A percentile compares a stretch with the other conserved stretches of the same genome.
phyloP scores from a whole-genome alignment of 2,113 vertebrate genomes.

The Peromyscus leucopus region DNA sequence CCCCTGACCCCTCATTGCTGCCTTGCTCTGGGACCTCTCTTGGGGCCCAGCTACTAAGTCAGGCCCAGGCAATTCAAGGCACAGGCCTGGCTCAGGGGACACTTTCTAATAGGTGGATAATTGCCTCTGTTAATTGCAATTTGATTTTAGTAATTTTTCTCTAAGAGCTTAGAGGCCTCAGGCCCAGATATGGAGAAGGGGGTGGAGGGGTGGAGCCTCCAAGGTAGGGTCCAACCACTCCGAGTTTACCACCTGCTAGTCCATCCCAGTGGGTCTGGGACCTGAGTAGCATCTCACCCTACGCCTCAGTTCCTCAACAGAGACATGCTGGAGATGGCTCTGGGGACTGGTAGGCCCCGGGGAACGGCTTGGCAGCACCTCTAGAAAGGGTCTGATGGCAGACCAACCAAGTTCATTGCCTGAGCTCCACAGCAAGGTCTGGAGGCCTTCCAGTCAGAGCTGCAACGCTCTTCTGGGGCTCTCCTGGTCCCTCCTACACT shows the following conservation, averaged over 20 bases:
- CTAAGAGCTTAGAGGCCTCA: constrained; percentile 70
- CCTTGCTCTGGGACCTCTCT: constrained; percentile 60
- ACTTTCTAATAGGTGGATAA: constrained; percentile 78
- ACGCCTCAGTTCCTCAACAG: neutral
- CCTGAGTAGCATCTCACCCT: neutral
- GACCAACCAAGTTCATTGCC: neutral
- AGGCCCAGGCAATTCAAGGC: constrained; percentile 51
- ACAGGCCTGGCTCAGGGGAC: constrained; percentile 69
- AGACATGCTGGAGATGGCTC: constrained; percentile 22
- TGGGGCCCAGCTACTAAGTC: constrained; percentile 52
- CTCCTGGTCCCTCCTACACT: neutral
- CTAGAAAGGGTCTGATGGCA: constrained; percentile 19
- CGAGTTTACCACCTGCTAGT: neutral
- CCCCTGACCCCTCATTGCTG: constrained; percentile 1
- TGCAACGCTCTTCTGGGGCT: neutral
- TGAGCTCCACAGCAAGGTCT: neutral
- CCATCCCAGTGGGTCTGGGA: neutral
- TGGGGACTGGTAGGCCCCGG: neutral
- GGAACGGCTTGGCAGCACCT: neutral
- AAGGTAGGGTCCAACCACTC: neutral
- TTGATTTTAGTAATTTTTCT: constrained; percentile 81
- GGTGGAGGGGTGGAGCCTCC: neutral
- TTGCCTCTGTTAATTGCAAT: constrained; percentile 82
- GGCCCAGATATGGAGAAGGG: constrained; percentile 51
- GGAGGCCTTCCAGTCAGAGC: constrained; percentile 3